A percentile compares a stretch with the other conserved stretches of the same genome.
These are phyloP conservation scores for Sycophila texana DNA, from an alignment of 2,888 invertebrate species.

Conservation along the genomic window DNA sequence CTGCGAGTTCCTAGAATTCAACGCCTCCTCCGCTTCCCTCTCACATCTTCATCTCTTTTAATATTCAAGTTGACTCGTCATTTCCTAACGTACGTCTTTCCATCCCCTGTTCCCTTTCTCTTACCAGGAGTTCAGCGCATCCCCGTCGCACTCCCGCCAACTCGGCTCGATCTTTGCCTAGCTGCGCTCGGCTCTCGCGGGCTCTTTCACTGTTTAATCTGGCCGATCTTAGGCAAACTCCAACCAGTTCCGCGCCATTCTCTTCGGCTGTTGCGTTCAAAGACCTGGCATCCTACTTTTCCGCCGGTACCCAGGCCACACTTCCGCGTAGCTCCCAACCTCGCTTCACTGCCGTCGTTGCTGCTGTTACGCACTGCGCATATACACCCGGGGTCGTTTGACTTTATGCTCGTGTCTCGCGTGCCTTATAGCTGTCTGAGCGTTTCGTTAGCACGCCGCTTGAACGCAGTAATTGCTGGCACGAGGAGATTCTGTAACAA, in stretches of 20 bases:
- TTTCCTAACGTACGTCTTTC: too few species aligned
- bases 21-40: too few species aligned
- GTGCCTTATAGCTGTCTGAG: slow-evolving; percentile 14
- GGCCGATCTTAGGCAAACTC: slow-evolving; percentile 41
- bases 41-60: too few species aligned
- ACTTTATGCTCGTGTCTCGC: background rate
- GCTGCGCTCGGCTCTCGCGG: background rate
- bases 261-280: slow-evolving; percentile 20
- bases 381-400: too few species aligned
- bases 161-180: background rate
- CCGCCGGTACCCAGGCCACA: background rate
- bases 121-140: too few species aligned
- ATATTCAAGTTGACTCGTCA: too few species aligned
- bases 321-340: too few species aligned
- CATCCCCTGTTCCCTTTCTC: too few species aligned
- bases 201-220: slow-evolving; percentile 44
- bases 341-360: background rate
- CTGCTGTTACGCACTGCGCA: too few species aligned
- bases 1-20: too few species aligned
- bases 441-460: slow-evolving; percentile 36
- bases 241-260: background rate
- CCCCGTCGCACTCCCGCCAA: background rate
- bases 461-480: slow-evolving; percentile 28
- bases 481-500: background rate
- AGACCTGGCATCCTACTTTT: background rate